Percentiles rank a stretch among this genome's conserved stretches.
phyloP scores from a whole-genome alignment of 2,888 invertebrate genomes.

The Leptopterna dolabrata region DNA sequence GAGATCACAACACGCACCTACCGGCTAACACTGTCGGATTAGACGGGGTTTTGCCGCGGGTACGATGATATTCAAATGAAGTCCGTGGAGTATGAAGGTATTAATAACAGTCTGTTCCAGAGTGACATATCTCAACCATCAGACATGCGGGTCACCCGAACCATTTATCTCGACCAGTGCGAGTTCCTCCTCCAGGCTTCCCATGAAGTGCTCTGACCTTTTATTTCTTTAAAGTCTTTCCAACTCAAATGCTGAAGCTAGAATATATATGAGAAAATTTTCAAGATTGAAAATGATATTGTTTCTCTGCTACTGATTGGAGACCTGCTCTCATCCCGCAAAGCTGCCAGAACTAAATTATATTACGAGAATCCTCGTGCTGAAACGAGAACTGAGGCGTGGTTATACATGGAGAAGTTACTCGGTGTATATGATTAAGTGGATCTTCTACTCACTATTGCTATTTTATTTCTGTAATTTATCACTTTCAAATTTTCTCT shows the following conservation, averaged over 20 bases:
- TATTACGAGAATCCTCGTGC: too few species aligned
- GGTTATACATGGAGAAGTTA: too few species aligned
- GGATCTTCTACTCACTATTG: too few species aligned
- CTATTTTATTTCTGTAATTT: too few species aligned
- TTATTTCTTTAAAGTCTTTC: background rate
- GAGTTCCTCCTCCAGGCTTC: background rate
- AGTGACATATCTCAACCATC: slow-evolving; percentile 51
- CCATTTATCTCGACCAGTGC: slow-evolving; percentile 36
- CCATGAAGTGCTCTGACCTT: background rate
- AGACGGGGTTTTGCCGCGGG: background rate
- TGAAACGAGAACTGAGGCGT: too few species aligned
- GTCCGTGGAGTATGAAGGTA: slow-evolving; percentile 22
- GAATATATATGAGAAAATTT: too few species aligned
- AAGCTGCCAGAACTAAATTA: too few species aligned
- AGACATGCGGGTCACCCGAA: slow-evolving; percentile 39
- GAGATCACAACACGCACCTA: slow-evolving; percentile 15
- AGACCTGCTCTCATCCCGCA: too few species aligned
- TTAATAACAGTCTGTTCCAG: slow-evolving; percentile 23
- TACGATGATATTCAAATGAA: slow-evolving; percentile 22
- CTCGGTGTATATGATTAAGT: too few species aligned
- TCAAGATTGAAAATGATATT: too few species aligned
- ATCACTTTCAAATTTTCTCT: too few species aligned
- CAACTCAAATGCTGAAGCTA: background rate
- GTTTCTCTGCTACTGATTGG: too few species aligned
- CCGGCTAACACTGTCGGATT: slow-evolving; percentile 15